Evolutionary conservation across 2,888 invertebrate species (phyloP), one percentile per base, ranked within the genome.

Genomic region (Hanleya hanleyi): DNA sequence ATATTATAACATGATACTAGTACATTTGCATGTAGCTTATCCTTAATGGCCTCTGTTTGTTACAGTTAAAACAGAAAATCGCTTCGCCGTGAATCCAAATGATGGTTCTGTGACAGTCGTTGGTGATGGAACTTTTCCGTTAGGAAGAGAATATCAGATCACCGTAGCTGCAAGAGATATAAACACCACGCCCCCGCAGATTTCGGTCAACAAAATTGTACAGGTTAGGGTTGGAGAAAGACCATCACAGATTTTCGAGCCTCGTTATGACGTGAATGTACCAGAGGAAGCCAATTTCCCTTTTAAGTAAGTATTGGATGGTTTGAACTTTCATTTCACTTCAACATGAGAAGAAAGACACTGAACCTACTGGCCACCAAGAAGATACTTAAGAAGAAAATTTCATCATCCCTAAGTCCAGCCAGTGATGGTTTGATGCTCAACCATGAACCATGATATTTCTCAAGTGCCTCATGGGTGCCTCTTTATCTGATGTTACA

Each of bases 261-360:
- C 95, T 6, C 95, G 95, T 84, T 99, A 99, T 90, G 96, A 96
- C 88, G 97, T 97, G 0, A 96, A 96, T 89, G 97, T 99, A 81
- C 96, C 97, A 1, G 99, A 99, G 91, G 97, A 97, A 91, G 96
- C 97, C 92, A 96, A 96, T 91, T 97, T 97, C 91, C 97, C 97
- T 91, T 96, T 97, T 65, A 97, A 97, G 97, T 98, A 92, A 95
- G 88, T 80, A 5, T n/a, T n/a, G n/a, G n/a, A n/a, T n/a, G n/a
- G n/a, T n/a, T n/a, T n/a, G n/a, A n/a, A n/a, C n/a, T n/a, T n/a
- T n/a, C n/a, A n/a, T n/a, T n/a, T n/a, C n/a, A n/a, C n/a, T n/a
- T n/a, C n/a, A n/a, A n/a, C n/a, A n/a, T n/a, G n/a, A n/a, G n/a
- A n/a, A n/a, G n/a, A n/a, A n/a, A n/a, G n/a, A n/a, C n/a, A n/a